phyloP scores from a whole-genome alignment of 1,140 invertebrate genomes.

The Cylas formicarius region DNA sequence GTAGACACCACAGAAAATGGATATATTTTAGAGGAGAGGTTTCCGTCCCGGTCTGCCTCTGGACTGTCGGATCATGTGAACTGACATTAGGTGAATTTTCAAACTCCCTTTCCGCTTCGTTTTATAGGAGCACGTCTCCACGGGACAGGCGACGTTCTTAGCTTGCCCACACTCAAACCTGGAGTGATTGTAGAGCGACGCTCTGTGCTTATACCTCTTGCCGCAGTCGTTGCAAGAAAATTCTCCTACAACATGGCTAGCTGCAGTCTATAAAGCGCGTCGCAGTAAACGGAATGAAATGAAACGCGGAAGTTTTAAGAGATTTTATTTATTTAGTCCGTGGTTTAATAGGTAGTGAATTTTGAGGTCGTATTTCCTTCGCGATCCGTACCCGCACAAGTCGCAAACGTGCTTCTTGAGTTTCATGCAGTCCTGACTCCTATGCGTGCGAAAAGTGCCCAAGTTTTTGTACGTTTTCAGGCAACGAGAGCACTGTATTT shows the following conservation, averaged over 20 bases:
- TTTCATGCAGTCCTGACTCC: conserved; percentile 14
- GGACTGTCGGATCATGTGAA: too few relatives aligned
- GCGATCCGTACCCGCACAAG: conserved; percentile 6
- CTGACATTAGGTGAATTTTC: background rate
- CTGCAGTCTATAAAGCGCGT: too few relatives aligned
- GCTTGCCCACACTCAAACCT: conserved; percentile 13
- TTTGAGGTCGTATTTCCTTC: conserved; percentile 37
- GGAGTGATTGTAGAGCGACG: conserved; percentile 11
- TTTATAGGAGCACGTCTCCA: background rate
- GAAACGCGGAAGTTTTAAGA: too few relatives aligned
- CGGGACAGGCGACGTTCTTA: conserved; percentile 12
- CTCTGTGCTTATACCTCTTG: conserved; percentile 25
- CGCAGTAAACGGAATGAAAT: too few relatives aligned
- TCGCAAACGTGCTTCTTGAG: conserved; percentile 9
- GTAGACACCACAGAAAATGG: background rate
- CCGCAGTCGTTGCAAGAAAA: conserved; percentile 23
- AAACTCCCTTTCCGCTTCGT: conserved; percentile 1
- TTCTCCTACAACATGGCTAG: too few relatives aligned
- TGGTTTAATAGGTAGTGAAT: conserved; percentile 14
- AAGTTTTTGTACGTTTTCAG: conserved; percentile 1
- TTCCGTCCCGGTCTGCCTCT: conserved; percentile 4
- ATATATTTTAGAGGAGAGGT: background rate
- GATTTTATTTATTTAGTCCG: background rate
- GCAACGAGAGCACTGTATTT: background rate
- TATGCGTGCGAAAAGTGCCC: background rate